A percentile compares a stretch with the other conserved stretches of the same genome.
phyloP scores from a whole-genome alignment of 2,888 invertebrate species.

The Melieria omissa region DNA sequence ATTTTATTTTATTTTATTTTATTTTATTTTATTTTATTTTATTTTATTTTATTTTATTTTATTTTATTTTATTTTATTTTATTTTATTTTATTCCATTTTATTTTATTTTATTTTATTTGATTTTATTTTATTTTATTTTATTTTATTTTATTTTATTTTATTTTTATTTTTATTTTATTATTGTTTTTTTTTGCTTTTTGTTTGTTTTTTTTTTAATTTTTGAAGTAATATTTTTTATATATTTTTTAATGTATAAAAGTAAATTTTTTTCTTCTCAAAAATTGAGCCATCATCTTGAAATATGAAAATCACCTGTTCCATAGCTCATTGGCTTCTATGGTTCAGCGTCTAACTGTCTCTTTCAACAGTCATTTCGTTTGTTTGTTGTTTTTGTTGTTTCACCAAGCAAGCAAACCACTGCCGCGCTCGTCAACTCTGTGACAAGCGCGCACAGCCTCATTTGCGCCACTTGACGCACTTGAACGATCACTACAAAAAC shows the following conservation, averaged over 20 bases:
- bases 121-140: neutral
- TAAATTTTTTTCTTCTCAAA: neutral
- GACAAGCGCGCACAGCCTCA: neutral
- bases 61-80: neutral
- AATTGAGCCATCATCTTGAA: conserved; percentile 14
- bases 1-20: conserved; percentile 2
- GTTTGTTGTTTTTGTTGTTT: neutral
- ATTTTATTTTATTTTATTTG: no score
- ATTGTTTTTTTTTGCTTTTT: neutral
- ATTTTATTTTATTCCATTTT: neutral
- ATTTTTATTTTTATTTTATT: neutral
- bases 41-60: neutral
- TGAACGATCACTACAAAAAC: neutral
- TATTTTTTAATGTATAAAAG: neutral
- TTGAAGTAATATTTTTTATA: neutral
- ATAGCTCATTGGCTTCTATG: no score
- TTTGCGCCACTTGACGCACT: conserved; percentile 23
- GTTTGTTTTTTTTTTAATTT: neutral
- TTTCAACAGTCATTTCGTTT: neutral
- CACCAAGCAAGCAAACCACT: neutral
- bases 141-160: neutral
- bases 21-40: neutral
- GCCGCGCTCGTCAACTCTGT: neutral
- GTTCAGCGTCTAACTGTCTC: no score
- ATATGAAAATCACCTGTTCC: conserved; percentile 21